A percentile compares a stretch with the other conserved stretches of the same genome.
phyloP scores from a whole-genome alignment of 2,888 invertebrate species.

The Chydorus sphaericus region DNA sequence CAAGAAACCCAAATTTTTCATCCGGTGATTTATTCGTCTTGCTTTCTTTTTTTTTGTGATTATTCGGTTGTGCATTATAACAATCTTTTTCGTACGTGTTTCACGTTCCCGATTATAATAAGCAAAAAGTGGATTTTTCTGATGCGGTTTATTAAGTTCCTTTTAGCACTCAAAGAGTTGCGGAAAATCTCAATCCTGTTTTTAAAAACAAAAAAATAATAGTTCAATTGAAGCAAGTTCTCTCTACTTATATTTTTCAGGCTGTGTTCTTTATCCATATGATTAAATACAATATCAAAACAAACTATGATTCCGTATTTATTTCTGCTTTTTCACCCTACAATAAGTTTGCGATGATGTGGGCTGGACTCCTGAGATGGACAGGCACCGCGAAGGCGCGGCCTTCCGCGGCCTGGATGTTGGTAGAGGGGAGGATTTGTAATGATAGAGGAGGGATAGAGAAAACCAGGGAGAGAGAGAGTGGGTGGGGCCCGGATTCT shows the following conservation, averaged over 20 bases:
- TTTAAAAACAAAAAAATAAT: too few species aligned
- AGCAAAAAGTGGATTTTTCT: not conserved
- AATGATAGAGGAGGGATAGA: conserved; percentile 5
- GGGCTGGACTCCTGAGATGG: not conserved
- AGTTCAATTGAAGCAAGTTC: too few species aligned
- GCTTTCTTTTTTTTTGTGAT: not conserved
- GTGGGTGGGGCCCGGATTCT: conserved; percentile 6
- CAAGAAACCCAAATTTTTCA: not conserved
- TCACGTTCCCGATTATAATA: not conserved
- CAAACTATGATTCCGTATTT: not conserved
- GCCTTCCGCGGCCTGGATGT: not conserved
- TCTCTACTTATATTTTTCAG: too few species aligned
- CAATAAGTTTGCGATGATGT: not conserved
- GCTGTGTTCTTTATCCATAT: too few species aligned
- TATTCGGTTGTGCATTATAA: not conserved
- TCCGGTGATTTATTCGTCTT: not conserved
- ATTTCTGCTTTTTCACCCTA: not conserved
- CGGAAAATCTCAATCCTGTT: too few species aligned
- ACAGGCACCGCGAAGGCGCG: not conserved
- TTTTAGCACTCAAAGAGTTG: too few species aligned
- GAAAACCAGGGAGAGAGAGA: not conserved
- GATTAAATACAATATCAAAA: too few species aligned
- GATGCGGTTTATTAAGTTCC: too few species aligned
- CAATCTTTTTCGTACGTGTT: not conserved
- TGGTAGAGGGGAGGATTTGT: not conserved